Base-by-base conservation (phyloP, 2,888 invertebrate genomes). In the Philhelius pedissequus region DNA sequence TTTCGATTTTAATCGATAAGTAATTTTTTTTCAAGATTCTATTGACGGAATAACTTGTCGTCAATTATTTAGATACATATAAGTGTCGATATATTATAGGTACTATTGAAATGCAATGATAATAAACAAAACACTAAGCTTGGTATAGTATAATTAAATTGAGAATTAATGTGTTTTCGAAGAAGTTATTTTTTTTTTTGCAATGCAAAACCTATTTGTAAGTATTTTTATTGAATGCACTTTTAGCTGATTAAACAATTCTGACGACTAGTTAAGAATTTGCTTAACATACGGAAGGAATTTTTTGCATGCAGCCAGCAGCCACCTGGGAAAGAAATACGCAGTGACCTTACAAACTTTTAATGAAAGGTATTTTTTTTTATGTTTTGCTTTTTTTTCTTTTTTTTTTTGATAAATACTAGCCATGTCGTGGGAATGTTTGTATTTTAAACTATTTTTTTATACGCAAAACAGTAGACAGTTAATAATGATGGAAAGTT, bases 361-460 rank as follows among this genome's bases (percentile, higher is more conserved):
- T 64, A 11, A n/a, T 64, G 20, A 18, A 20, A 30, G 20, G 27
- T 32, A 4, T 2, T 43, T 8, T 62, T 64, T 13, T 18, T 45
- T 32, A 4, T 2, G 27, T 8, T 62, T 64, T 13, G 11, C 30
- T 22, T 38, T 4, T 25, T 22, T 25, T 25, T n/a, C 0, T 25
- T 38, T 9, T 40, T 3, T 40, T 60, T 9, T 40, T 22, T 20
- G 13, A 50, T 18, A 6, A 27, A 7, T 50, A n/a, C 11, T 25
- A 45, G 9, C 69, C 54, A 70, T 62, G 69, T 75, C 69, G 70
- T 64, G 74, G 32, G 56, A 40, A 56, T 40, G 56, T 58, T 18
- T 0, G 9, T 18, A 30, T n/a, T 50, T 52, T 52, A 13, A 27
- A 25, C 15, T 1, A n/a, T 27, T 18, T 32, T 18, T 32, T 56